Evolutionary conservation across 2,888 invertebrate species (phyloP), one percentile per base, ranked within the genome.

Genomic region (Synergus gifuensis): DNA sequence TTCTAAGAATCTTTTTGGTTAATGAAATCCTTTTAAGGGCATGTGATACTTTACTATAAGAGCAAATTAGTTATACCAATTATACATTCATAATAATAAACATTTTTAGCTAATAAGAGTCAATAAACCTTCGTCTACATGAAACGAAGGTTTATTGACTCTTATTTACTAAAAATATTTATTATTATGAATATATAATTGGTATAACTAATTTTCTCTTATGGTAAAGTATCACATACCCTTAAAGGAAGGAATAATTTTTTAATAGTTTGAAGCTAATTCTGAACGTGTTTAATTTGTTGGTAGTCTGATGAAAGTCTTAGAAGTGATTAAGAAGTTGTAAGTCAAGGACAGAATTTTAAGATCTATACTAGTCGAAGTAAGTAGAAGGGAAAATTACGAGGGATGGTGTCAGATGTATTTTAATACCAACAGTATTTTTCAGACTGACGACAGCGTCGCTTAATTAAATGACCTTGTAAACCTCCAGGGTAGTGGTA

Each of bases 381-480:
- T 28, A 42, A 40, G 64, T 40, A 40, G 66, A 18, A 66, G n/a
- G 42, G 66, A 11, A 64, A 78, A 46, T 69, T 16, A 36, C 42
- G 40, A 44, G 42, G 58, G 44, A 79, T 14, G 42, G 42, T 64
- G 54, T 44, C 28, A 66, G 64, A 18, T 58, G 66, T 28, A 46
- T 44, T 69, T 78, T 60, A 66, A 58, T 69, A n/a, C 14, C 66
- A 49, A 66, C 28, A 66, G 67, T 14, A 5, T 80, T 83, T 81
- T 82, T 40, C 60, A 62, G 78, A 22, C 42, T 64, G 76, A 18
- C 66, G 77, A 67, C 28, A 66, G 36, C 82, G 64, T 69, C 79
- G 40, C 79, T 82, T 81, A 84, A 83, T 84, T 83, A 82, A 84
- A 81, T 76, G 79, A 82, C 82, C 80, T 67, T 82, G 81, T 67